phyloP scores from a whole-genome alignment of 2,888 invertebrate species.

The Octonoba sinensis region DNA sequence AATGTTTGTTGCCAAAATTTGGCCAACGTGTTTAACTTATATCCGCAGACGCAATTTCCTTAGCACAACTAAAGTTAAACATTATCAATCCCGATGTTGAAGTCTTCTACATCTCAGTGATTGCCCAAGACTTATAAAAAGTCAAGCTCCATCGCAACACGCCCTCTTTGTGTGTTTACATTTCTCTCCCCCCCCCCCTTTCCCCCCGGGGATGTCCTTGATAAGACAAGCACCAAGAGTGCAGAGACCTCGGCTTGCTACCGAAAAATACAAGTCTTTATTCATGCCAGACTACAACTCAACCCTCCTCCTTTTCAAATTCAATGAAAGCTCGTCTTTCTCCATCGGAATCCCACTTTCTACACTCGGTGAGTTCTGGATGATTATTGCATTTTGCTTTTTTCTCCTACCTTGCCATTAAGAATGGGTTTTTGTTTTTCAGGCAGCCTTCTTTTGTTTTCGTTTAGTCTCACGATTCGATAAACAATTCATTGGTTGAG shows the following conservation, averaged over 20 bases:
- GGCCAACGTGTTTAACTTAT: no score
- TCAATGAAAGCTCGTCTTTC: slow-evolving; percentile 29
- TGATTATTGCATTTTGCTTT: slow-evolving; percentile 23
- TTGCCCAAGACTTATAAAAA: no score
- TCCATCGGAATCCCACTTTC: slow-evolving; percentile 17
- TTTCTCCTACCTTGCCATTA: slow-evolving; percentile 4
- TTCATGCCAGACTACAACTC: slow-evolving; percentile 19
- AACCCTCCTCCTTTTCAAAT: slow-evolving; percentile 9
- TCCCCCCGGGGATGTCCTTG: slow-evolving; percentile 15
- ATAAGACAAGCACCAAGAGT: slow-evolving; percentile 9
- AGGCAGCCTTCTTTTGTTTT: no score
- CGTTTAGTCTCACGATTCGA: no score
- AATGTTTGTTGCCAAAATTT: no score
- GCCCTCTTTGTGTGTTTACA: slow-evolving; percentile 11
- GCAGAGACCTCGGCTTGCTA: slow-evolving; percentile 28
- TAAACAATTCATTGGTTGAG: no score
- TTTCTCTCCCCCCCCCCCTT: neutral
- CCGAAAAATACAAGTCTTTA: slow-evolving; percentile 26
- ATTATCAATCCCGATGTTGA: no score
- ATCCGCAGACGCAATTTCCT: no score
- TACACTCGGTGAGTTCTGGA: slow-evolving; percentile 3
- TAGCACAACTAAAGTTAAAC: no score
- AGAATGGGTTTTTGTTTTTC: slow-evolving; percentile 12
- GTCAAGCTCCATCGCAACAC: slow-evolving; percentile 6
- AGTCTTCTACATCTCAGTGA: no score